A percentile compares a stretch with the other conserved stretches of the same genome.
These are phyloP conservation scores for Cebidichthys violaceus DNA, from an alignment of 2,113 vertebrate species.

Conservation along the genomic window DNA sequence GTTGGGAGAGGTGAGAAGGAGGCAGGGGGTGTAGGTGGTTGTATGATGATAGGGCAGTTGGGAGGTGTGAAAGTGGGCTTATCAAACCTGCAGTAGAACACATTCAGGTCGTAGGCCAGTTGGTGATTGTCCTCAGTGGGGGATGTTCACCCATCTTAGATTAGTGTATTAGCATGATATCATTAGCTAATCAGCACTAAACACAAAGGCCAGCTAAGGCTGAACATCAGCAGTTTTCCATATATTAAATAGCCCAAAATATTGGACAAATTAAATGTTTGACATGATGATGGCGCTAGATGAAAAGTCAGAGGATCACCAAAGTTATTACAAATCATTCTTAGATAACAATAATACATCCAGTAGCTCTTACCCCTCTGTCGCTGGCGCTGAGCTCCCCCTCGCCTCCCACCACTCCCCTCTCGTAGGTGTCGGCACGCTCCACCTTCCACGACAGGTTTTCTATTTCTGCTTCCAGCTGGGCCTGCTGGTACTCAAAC, in stretches of 20 bases:
- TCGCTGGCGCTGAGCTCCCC: constrained; percentile 85
- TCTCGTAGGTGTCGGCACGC: constrained; percentile 96
- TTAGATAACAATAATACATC: background rate
- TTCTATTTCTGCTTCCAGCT: constrained; percentile 98
- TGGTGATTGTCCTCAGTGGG: too few relatives aligned
- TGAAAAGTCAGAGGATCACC: background rate
- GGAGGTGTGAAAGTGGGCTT: too few relatives aligned
- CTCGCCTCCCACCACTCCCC: constrained; percentile 89
- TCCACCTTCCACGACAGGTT: constrained; percentile 99
- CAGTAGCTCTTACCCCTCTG: constrained; percentile 80
- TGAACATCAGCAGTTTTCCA: background rate
- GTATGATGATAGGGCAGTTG: too few relatives aligned
- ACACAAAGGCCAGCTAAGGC: background rate
- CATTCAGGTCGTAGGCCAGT: too few relatives aligned
- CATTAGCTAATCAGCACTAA: background rate
- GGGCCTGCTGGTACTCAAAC: constrained; percentile 99
- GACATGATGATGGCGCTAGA: background rate
- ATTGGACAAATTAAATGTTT: background rate
- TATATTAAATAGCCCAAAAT: background rate
- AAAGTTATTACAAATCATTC: background rate
- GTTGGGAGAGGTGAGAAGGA: too few relatives aligned
- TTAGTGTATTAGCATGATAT: background rate
- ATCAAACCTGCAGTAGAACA: too few relatives aligned
- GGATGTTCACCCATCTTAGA: background rate
- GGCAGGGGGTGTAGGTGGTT: too few relatives aligned